Percentiles rank a stretch among this genome's conserved stretches.
phyloP scores from a whole-genome alignment of 1,140 invertebrate genomes.

The Calephelis nemesis region DNA sequence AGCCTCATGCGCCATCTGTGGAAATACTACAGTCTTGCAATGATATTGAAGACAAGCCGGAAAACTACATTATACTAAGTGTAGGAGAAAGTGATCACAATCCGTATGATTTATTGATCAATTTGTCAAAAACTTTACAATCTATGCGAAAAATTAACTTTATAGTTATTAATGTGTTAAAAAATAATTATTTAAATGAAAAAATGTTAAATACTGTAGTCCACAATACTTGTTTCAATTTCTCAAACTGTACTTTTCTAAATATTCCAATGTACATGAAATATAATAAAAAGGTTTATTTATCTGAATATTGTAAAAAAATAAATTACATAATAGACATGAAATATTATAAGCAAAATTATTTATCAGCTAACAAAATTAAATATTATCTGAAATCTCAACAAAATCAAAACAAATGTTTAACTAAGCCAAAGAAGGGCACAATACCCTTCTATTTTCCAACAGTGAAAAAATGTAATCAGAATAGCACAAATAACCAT shows the following conservation, averaged over 20 bases:
- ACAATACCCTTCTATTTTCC: too few species aligned
- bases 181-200: neutral
- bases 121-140: neutral
- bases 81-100: neutral
- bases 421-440: too few species aligned
- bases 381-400: too few species aligned
- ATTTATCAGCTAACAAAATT: too few species aligned
- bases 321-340: neutral
- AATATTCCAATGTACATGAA: neutral
- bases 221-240: neutral
- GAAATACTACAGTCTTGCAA: neutral
- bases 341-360: too few species aligned
- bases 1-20: too few species aligned
- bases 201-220: neutral
- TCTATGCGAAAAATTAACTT: neutral
- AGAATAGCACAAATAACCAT: too few species aligned
- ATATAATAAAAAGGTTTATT: neutral
- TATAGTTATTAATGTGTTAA: constrained; percentile 1
- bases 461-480: too few species aligned
- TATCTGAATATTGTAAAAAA: too few species aligned
- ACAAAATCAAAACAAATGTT: too few species aligned
- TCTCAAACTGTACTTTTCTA: neutral
- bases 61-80: neutral
- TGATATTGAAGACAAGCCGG: neutral
- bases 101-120: neutral